phyloP scores from a whole-genome alignment of 2,797 vertebrate species.

The Staurois parvus region DNA sequence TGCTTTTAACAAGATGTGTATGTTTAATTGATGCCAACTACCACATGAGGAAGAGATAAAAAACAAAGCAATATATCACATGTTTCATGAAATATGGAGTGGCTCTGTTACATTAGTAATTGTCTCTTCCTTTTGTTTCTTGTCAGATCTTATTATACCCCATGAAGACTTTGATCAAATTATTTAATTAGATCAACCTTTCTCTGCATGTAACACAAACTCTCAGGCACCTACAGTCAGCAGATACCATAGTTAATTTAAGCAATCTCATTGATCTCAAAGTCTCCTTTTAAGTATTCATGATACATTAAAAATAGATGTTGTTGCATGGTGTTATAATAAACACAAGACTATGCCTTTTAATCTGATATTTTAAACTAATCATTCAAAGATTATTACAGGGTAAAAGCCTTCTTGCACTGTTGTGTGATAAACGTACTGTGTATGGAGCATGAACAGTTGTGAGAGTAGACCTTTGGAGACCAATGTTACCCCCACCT shows the following conservation, averaged over 20 bases:
- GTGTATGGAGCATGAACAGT: too few relatives aligned
- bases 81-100: conserved; percentile 37
- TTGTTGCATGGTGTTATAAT: not conserved
- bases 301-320: conserved; percentile 51
- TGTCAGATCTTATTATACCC: conserved; percentile 52
- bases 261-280: conserved; percentile 56
- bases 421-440: not conserved
- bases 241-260: conserved; percentile 49
- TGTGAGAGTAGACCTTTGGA: too few relatives aligned
- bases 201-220: conserved; percentile 45
- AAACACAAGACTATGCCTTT: conserved; percentile 16
- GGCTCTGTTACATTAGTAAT: conserved; percentile 44
- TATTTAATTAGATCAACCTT: conserved; percentile 53
- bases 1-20: not conserved
- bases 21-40: conserved; percentile 36
- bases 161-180: conserved; percentile 50
- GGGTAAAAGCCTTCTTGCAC: not conserved
- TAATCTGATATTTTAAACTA: conserved; percentile 1
- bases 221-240: conserved; percentile 50
- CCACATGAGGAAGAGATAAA: conserved; percentile 1
- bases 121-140: conserved; percentile 48
- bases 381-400: not conserved
- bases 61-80: conserved; percentile 26
- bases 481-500: too few relatives aligned
- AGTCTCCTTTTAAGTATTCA: conserved; percentile 46